These are phyloP conservation scores for Leuciscus idus DNA, from an alignment of 2,113 vertebrate species.

Conservation along the genomic window DNA sequence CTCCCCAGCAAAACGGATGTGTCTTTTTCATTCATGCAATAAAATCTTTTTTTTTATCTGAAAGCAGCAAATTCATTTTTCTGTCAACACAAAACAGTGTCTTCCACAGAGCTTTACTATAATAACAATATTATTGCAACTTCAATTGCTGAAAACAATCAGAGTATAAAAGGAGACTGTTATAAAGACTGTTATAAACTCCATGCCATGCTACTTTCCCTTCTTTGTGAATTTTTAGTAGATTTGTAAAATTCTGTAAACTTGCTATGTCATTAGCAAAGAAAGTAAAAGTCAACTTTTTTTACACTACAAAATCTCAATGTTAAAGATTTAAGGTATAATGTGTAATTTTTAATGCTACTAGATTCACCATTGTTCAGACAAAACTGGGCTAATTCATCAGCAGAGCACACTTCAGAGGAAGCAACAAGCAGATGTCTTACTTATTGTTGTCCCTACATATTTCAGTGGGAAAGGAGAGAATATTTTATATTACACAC, in stretches of 20 bases:
- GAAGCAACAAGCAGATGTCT: background rate
- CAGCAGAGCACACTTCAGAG: background rate
- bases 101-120: background rate
- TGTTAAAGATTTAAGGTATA: background rate
- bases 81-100: constrained; percentile 53
- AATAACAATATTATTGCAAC: background rate
- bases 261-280: background rate
- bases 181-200: too few species aligned
- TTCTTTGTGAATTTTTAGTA: too few species aligned
- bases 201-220: background rate
- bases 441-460: background rate
- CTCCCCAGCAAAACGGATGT: constrained; percentile 29
- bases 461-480: background rate
- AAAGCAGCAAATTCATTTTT: constrained; percentile 63
- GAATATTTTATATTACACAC: background rate
- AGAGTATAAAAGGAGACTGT: background rate
- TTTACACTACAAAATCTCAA: background rate
- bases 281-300: background rate
- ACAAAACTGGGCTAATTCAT: background rate
- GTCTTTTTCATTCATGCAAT: constrained; percentile 58
- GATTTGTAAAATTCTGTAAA: too few species aligned
- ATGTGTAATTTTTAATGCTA: too few species aligned
- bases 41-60: constrained; percentile 68
- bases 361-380: too few species aligned
- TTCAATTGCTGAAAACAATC: constrained; percentile 1